Conservation (phyloP, 2,113 vertebrate species). For the Climacteris rufus region DNA sequence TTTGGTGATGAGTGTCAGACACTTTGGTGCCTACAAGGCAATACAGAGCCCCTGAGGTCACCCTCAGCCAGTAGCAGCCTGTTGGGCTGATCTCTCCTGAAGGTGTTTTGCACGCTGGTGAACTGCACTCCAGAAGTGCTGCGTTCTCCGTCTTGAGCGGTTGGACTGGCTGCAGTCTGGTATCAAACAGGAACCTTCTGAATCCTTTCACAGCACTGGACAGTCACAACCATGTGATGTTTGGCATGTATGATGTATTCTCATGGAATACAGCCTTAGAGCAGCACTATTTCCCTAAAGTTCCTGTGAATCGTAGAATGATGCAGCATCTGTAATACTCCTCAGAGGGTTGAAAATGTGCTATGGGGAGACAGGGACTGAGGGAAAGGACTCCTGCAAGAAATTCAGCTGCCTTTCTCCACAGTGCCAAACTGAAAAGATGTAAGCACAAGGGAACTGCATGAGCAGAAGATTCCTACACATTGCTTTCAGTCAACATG, state of each 20-base stretch:
- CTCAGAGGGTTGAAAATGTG: not conserved
- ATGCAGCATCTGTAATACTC: rapidly evolving
- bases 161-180: no score
- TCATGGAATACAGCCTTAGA: constrained; percentile 87
- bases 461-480: not conserved
- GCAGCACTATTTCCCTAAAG: constrained; percentile 84
- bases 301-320: not conserved
- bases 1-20: constrained; percentile 85
- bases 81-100: rapidly evolving
- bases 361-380: not conserved
- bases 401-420: not conserved
- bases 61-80: constrained; percentile 72
- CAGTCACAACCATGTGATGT: constrained; percentile 87
- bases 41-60: constrained; percentile 88
- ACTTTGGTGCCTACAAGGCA: constrained; percentile 84
- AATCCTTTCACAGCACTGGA: constrained; percentile 72
- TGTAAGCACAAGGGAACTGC: not conserved
- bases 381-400: not conserved
- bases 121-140: rapidly evolving
- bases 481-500: not conserved
- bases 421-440: not conserved
- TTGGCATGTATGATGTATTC: constrained; percentile 87
- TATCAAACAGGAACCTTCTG: not conserved
- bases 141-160: rapidly evolving
- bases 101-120: rapidly evolving